Evolutionary conservation across 2,797 vertebrate genomes (phyloP).

Genomic region (Crenuchus spilurus): DNA sequence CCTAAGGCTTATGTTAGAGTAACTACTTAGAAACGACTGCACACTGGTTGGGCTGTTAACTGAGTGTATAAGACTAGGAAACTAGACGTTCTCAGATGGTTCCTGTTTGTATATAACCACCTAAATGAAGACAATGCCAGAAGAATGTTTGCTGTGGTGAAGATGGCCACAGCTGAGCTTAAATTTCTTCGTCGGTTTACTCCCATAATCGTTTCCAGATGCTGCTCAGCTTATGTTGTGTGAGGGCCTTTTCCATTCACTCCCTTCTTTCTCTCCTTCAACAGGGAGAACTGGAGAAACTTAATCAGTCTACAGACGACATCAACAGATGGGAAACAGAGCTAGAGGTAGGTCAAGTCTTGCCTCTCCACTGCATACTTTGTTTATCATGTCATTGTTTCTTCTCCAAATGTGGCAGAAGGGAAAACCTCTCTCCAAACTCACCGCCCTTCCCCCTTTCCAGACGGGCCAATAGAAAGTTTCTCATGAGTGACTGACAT

Average conservation of each 20-base stretch:
- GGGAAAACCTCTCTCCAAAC: conserved; percentile 1
- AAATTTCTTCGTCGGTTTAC: conserved; percentile 15
- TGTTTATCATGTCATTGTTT: conserved; percentile 22
- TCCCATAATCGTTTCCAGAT: conserved; percentile 42
- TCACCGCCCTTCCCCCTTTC: not conserved
- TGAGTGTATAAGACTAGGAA: too few species aligned
- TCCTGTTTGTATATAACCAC: not conserved
- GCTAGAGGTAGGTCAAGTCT: conserved; percentile 85
- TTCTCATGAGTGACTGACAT: conserved; percentile 6
- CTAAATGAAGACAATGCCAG: not conserved
- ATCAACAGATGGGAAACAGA: conserved; percentile 97
- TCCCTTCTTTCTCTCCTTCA: conserved; percentile 55
- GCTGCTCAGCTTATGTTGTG: not conserved
- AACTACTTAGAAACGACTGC: too few species aligned
- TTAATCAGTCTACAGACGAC: conserved; percentile 96
- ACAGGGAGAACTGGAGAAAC: conserved; percentile 94
- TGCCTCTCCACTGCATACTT: conserved; percentile 17
- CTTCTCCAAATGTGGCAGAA: conserved; percentile 11
- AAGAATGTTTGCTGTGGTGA: conserved; percentile 8
- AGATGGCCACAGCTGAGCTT: not conserved
- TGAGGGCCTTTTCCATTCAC: not conserved
- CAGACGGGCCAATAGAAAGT: conserved; percentile 6
- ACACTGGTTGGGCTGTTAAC: too few species aligned
- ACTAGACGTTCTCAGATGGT: too few species aligned
- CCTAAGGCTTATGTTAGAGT: too few species aligned